Evolutionary conservation across 35 echinoderm and acorn worm genomes (phyloP).

Genomic region (Ptychodera flava): DNA sequence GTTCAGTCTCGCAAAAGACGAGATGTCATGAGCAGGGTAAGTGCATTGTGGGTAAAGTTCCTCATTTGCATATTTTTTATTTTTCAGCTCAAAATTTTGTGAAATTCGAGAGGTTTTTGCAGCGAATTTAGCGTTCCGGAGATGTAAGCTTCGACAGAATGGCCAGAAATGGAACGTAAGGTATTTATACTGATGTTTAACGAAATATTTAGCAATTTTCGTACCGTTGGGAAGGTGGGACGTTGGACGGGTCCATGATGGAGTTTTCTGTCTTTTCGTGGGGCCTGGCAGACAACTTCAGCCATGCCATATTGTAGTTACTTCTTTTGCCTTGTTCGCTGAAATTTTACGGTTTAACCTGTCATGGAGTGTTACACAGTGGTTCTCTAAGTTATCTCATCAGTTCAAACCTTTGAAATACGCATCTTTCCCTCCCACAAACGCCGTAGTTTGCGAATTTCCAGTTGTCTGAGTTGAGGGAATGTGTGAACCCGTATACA

Average conservation of each 20-base stretch:
- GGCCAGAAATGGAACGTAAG: neutral
- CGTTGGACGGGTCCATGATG: neutral
- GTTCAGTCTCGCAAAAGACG: neutral
- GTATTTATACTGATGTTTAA: neutral
- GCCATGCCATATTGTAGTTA: neutral
- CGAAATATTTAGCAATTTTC: neutral
- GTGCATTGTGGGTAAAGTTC: neutral
- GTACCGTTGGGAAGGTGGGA: neutral
- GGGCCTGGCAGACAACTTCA: neutral
- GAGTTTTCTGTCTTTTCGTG: neutral
- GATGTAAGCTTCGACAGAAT: neutral
- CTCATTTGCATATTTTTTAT: constrained; percentile 2
- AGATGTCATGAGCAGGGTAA: neutral
- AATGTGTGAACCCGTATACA: too few species aligned
- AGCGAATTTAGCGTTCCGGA: neutral
- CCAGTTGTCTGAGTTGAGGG: neutral
- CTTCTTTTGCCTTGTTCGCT: neutral
- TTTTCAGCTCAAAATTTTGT: neutral
- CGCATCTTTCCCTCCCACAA: too few species aligned
- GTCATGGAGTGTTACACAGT: neutral
- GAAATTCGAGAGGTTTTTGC: neutral
- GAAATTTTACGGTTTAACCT: neutral
- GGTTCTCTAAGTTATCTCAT: neutral
- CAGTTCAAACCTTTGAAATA: too few species aligned
- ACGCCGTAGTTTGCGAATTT: neutral